Evolutionary conservation across 1,140 invertebrate species (phyloP).

Genomic region (Drosophila pandora): DNA sequence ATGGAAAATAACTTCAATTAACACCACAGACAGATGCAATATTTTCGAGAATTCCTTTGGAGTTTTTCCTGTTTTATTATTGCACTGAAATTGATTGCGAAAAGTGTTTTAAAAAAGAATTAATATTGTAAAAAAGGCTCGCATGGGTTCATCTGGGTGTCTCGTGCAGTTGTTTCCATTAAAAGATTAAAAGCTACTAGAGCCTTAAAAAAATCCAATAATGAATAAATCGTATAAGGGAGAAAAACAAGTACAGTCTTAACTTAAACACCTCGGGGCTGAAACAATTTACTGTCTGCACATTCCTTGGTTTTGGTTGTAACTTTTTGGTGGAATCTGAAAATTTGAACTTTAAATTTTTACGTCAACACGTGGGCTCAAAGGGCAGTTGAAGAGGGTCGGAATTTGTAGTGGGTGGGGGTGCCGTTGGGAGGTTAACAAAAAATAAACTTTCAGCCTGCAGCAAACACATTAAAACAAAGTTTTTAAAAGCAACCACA

Average conservation of each 20-base stretch:
- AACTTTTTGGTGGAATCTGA: constrained; percentile 39
- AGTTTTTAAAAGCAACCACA: constrained; percentile 73
- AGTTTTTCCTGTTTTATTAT: constrained; percentile 12
- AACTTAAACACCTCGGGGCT: neutral
- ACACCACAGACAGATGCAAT: constrained; percentile 23
- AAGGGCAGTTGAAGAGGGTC: neutral
- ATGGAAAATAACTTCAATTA: constrained; percentile 71
- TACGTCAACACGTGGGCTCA: constrained; percentile 39
- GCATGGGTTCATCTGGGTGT: neutral
- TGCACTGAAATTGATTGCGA: constrained; percentile 25
- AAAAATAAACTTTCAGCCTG: constrained; percentile 48
- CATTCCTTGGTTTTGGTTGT: constrained; percentile 31
- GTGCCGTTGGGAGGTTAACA: constrained; percentile 7
- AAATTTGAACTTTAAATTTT: constrained; percentile 62
- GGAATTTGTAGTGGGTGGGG: constrained; percentile 1
- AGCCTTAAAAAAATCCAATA: neutral
- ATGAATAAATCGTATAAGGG: neutral
- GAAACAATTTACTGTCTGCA: constrained; percentile 21
- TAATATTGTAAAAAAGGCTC: constrained; percentile 9
- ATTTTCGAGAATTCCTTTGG: constrained; percentile 27
- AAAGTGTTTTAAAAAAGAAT: constrained; percentile 10
- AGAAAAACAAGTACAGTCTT: neutral
- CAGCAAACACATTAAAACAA: constrained; percentile 71
- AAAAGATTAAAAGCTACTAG: constrained; percentile 2
- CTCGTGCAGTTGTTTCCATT: neutral